Evolutionary conservation across 2,888 invertebrate species (phyloP).

Genomic region (Syritta pipiens): DNA sequence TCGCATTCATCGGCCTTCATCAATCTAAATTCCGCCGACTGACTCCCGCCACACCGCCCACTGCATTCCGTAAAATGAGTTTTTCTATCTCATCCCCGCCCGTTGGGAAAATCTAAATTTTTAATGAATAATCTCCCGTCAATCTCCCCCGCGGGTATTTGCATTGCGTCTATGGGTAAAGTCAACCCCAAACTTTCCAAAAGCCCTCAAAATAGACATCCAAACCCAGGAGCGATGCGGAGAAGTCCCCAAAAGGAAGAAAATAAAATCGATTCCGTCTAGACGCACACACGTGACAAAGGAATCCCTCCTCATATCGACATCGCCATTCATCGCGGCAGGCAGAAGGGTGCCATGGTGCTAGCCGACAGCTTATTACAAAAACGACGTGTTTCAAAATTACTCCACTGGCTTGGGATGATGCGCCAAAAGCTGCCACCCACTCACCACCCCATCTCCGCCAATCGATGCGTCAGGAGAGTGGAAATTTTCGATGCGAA

Average conservation of each 20-base stretch:
- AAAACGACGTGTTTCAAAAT: constrained; percentile 27
- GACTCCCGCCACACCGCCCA: neutral
- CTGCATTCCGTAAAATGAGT: neutral
- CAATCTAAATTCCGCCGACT: too few species aligned
- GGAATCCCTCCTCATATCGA: constrained; percentile 18
- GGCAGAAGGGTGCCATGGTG: neutral
- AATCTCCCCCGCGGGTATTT: neutral
- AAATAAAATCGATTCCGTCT: constrained; percentile 56
- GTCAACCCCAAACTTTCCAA: constrained; percentile 1
- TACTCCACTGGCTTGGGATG: neutral
- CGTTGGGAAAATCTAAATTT: neutral
- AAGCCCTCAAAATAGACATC: neutral
- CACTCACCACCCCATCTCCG: neutral
- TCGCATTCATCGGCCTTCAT: too few species aligned
- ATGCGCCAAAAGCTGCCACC: too few species aligned
- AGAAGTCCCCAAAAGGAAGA: neutral
- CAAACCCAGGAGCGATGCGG: too few species aligned
- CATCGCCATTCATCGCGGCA: constrained; percentile 26
- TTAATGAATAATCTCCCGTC: neutral
- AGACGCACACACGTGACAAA: constrained; percentile 50
- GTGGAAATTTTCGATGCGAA: constrained; percentile 4
- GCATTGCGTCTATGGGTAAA: neutral
- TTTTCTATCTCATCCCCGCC: neutral
- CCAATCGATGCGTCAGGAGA: constrained; percentile 15
- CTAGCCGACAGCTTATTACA: constrained; percentile 44